Evolutionary conservation across 2,797 vertebrate species (phyloP).

Genomic region (Tauraco hartlaubi): DNA sequence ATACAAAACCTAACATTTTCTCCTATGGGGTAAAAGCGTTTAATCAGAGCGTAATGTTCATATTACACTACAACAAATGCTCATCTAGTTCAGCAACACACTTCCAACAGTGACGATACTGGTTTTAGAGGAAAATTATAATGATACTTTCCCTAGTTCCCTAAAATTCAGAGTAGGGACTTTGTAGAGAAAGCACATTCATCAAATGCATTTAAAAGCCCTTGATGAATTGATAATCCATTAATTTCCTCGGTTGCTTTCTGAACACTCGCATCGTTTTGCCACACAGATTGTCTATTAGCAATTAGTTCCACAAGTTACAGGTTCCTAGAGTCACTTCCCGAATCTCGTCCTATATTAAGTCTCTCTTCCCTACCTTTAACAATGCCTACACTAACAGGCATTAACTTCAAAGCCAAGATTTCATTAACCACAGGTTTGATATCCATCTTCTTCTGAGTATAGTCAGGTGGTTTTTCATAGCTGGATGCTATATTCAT

Average conservation of each 20-base stretch:
- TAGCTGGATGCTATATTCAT: conserved; percentile 63
- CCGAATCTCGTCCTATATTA: neutral
- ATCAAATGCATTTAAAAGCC: neutral
- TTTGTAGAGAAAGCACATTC: neutral
- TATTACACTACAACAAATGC: neutral
- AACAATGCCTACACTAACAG: neutral
- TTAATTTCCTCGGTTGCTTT: neutral
- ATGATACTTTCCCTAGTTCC: neutral
- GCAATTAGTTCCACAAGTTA: neutral
- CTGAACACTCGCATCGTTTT: neutral
- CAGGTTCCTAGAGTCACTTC: neutral
- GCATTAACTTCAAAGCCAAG: conserved; percentile 59
- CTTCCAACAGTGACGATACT: accelerated
- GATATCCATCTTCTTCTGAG: conserved; percentile 58
- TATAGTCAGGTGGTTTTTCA: conserved; percentile 43
- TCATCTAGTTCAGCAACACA: neutral
- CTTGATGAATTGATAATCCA: neutral
- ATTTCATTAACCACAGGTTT: conserved; percentile 72
- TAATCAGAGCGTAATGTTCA: accelerated
- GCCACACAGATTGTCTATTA: neutral
- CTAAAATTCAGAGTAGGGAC: neutral
- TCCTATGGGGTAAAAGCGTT: neutral
- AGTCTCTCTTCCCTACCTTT: conserved; percentile 37
- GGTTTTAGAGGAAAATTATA: neutral
- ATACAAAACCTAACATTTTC: neutral